Evolutionary conservation across 2,113 vertebrate genomes (phyloP).

Genomic region (Pseudolaguvia tuberculata): DNA sequence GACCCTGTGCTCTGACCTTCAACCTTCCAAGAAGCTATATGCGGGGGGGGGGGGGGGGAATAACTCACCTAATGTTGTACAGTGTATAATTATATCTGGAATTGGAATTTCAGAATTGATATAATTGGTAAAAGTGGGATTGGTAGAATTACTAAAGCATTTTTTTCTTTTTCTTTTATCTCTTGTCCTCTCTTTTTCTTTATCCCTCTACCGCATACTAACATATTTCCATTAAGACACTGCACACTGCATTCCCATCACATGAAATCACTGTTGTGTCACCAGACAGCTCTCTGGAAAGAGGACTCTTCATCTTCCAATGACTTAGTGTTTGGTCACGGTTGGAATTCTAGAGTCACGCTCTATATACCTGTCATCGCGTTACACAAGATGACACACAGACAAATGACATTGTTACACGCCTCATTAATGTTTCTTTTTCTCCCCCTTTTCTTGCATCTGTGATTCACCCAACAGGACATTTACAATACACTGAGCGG

Average conservation of each 20-base stretch:
- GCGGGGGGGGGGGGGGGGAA: no score
- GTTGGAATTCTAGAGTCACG: neutral
- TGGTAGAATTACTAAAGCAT: neutral
- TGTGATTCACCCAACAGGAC: neutral
- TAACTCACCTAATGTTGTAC: no score
- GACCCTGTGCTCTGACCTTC: no score
- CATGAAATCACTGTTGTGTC: neutral
- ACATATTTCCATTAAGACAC: neutral
- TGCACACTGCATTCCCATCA: conserved; percentile 7
- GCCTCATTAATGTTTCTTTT: neutral
- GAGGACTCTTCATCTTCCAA: conserved; percentile 3
- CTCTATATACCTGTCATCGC: conserved; percentile 7
- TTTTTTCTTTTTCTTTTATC: neutral
- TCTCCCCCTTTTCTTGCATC: neutral
- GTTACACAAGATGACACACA: conserved; percentile 14
- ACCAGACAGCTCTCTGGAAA: neutral
- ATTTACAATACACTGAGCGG: neutral
- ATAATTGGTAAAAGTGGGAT: neutral
- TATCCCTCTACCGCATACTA: neutral
- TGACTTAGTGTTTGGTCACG: conserved; percentile 15
- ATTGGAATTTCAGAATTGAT: no score
- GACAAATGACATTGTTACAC: conserved; percentile 14
- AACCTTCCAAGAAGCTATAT: no score
- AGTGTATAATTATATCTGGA: neutral
- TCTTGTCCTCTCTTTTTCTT: neutral